A percentile compares a stretch with the other conserved stretches of the same genome.
Evolutionary conservation across 2,113 vertebrate species (phyloP).

Genomic region (Mustela lutreola): DNA sequence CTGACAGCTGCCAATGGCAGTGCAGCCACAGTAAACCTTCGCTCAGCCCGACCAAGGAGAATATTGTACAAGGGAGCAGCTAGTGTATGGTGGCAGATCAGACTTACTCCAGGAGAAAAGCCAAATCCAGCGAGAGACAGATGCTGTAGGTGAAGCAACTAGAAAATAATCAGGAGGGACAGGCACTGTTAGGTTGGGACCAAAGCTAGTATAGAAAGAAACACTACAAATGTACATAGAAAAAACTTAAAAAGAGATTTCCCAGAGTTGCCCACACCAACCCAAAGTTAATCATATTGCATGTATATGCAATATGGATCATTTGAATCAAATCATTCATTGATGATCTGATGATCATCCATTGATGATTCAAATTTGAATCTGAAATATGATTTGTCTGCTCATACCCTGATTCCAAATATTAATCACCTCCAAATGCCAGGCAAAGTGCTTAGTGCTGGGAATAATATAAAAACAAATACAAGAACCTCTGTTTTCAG

Average conservation of each 20-base stretch:
- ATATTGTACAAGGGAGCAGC: not conserved
- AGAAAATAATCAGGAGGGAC: not conserved
- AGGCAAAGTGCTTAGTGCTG: not conserved
- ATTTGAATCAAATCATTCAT: too few species aligned
- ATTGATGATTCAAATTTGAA: too few species aligned
- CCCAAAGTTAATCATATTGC: not conserved
- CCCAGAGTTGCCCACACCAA: not conserved
- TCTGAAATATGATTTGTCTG: not conserved
- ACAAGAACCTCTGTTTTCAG: not conserved
- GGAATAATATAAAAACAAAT: not conserved
- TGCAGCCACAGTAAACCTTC: slow-evolving; percentile 55
- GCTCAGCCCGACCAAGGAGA: slow-evolving; percentile 3
- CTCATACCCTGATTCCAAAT: not conserved
- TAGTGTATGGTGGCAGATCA: not conserved
- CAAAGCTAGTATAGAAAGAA: not conserved
- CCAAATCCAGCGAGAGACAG: not conserved
- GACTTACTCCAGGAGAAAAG: slow-evolving; percentile 45
- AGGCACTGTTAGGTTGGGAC: not conserved
- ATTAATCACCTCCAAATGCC: not conserved
- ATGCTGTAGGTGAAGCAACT: slow-evolving; percentile 13
- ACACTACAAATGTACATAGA: not conserved
- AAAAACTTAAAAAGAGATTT: not conserved
- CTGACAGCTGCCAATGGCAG: slow-evolving; percentile 72
- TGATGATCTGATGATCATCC: too few species aligned
- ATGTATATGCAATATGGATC: not conserved